These are phyloP conservation scores for Poeciliopsis prolifica DNA, from an alignment of 2,113 vertebrate species.

Conservation along the genomic window DNA sequence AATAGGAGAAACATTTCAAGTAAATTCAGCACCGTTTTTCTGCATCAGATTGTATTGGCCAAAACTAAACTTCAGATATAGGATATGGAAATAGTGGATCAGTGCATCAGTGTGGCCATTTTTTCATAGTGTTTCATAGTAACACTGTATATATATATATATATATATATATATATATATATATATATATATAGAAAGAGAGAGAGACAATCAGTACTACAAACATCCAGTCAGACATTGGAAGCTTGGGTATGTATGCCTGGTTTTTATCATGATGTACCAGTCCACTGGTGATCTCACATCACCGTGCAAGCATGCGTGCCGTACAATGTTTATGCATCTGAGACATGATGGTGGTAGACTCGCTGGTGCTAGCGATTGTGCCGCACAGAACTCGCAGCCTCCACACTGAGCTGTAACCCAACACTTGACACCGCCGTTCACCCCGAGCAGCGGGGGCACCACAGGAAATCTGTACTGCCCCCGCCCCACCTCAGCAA, in stretches of 20 bases:
- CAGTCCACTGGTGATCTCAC: background rate
- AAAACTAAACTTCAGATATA: too few species aligned
- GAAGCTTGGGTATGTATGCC: too few species aligned
- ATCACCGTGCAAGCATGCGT: background rate
- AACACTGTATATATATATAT: too few species aligned
- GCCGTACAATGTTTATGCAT: background rate
- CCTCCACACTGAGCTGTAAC: constrained; percentile 63
- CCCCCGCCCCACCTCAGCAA: background rate
- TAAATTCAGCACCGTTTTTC: too few species aligned
- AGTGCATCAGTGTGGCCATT: too few species aligned
- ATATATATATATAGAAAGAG: too few species aligned
- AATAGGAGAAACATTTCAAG: too few species aligned
- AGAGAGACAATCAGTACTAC: too few species aligned
- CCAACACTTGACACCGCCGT: constrained; percentile 66
- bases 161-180: too few species aligned
- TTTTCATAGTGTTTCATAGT: too few species aligned
- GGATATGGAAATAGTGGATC: too few species aligned
- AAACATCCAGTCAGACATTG: background rate
- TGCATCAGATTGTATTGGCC: too few species aligned
- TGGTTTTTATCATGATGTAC: background rate
- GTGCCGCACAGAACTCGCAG: constrained; percentile 20
- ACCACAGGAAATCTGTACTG: constrained; percentile 68
- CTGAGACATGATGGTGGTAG: background rate
- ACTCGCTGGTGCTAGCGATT: constrained; percentile 25
- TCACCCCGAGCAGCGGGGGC: constrained; percentile 65